Conservation (phyloP, 1,140 invertebrate genomes). For the Himalopsyche phryganea region DNA sequence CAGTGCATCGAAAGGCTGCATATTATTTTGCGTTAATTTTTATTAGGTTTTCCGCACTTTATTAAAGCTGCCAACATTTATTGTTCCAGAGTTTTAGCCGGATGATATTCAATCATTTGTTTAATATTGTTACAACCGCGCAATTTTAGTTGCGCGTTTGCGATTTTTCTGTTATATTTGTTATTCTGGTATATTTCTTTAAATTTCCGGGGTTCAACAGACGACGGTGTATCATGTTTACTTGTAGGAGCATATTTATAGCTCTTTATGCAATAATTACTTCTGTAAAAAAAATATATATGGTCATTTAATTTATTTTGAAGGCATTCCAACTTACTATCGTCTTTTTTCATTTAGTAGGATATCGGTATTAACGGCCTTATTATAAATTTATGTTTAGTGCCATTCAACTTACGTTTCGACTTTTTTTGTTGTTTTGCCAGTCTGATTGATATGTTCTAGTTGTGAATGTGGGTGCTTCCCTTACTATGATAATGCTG, state of each 20-base stretch:
- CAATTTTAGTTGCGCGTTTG: background rate
- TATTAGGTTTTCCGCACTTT: background rate
- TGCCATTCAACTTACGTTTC: constrained; percentile 33
- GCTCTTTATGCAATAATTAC: constrained; percentile 18
- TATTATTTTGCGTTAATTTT: too few species aligned
- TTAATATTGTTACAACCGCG: constrained; percentile 17
- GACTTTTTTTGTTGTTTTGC: constrained; percentile 23
- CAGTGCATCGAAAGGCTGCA: too few species aligned
- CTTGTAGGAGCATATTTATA: constrained; percentile 7
- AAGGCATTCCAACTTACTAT: constrained; percentile 34
- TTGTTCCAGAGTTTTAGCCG: constrained; percentile 18
- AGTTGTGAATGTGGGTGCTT: constrained; percentile 29
- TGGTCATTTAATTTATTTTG: constrained; percentile 31
- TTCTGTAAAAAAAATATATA: constrained; percentile 24
- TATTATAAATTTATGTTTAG: constrained; percentile 35
- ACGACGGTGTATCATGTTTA: constrained; percentile 15
- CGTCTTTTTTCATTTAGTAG: constrained; percentile 24
- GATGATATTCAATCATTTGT: constrained; percentile 25
- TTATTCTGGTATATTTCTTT: constrained; percentile 8
- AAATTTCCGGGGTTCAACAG: constrained; percentile 15
- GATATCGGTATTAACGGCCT: constrained; percentile 30
- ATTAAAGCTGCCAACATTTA: constrained; percentile 1
- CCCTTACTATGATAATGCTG: constrained; percentile 27
- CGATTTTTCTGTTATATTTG: too few species aligned
- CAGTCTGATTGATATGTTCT: constrained; percentile 17